Evolutionary conservation across 2,797 vertebrate genomes (phyloP), one percentile per base, ranked within the genome.

Genomic region (Cyprinodon diabolis): DNA sequence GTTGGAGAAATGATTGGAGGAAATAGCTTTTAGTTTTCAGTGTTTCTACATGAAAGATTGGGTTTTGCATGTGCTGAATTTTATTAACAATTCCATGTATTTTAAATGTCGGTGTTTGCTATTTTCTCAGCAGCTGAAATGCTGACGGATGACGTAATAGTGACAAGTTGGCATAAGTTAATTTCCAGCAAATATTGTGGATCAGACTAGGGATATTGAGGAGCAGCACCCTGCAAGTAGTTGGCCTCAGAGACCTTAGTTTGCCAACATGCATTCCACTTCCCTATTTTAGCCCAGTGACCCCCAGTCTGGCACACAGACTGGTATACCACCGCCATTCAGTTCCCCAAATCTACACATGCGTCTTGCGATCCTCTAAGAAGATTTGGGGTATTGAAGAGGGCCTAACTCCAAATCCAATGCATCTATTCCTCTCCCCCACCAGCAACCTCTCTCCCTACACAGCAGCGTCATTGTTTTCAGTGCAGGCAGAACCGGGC

Each of bases 401-500:
- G 85, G 89, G 90, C 88, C 85, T 78, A 67, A 48, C 55, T 91
- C 86, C 82, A 68, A 51, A 56, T 91, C 85, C 87, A 87, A 78
- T 74, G 82, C 79, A 15, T 88, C 84, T 85, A 81, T 87, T 86
- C 78, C 86, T 83, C 85, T 76, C 69, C 79, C 82, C 78, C 83
- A 87, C 79, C 81, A 80, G 81, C 78, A 80, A 69, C 76, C 83
- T 71, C 67, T 74, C 81, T 75, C 83, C 82, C 77, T 69, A 92
- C 88, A 95, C 93, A 95, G 92, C 88, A 89, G 5, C 78, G 56
- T 88, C 89, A 95, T 95, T 95, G 95, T 95, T 94, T 92, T 88
- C 75, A 10, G 75, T 68, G 81, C 82, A 83, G 90, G 87, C 89
- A 81, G 86, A 88, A 86, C 85, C 67, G 87, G 84, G 89, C 88